A percentile compares a stretch with the other conserved stretches of the same genome.
Conservation (phyloP, 2,888 invertebrate species). For the Ophraella communa region DNA sequence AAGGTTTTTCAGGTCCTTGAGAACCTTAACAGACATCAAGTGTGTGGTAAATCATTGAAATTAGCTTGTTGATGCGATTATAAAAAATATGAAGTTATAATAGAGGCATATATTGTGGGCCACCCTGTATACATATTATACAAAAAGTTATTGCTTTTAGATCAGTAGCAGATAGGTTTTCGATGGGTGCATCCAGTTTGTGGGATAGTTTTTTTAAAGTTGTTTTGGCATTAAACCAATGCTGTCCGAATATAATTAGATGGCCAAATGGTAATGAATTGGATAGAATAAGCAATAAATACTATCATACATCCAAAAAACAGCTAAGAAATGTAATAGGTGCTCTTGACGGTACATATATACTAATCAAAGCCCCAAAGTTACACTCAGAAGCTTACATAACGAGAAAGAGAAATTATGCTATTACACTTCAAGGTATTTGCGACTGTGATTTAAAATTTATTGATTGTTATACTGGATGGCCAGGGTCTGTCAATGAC, state of each 20-base stretch:
- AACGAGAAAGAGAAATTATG: conserved; percentile 40
- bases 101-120: not conserved
- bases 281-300: not conserved
- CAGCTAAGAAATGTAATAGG: conserved; percentile 13
- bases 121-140: not conserved
- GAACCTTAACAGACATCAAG: no score
- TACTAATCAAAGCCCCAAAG: conserved; percentile 41
- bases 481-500: conserved; percentile 42
- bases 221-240: not conserved
- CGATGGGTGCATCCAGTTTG: not conserved
- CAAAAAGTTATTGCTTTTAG: not conserved
- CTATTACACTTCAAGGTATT: conserved; percentile 41
- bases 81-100: no score
- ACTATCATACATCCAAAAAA: not conserved
- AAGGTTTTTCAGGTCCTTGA: no score
- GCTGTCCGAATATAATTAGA: not conserved
- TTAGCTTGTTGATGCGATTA: no score
- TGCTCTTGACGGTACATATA: conserved; percentile 41
- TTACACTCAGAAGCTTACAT: conserved; percentile 38
- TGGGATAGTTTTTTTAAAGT: not conserved
- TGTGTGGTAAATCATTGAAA: no score
- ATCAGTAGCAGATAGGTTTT: not conserved
- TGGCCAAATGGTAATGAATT: not conserved
- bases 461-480: conserved; percentile 41
- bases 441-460: conserved; percentile 33